These are phyloP conservation scores for Meleagris gallopavo DNA, from an alignment of 2,113 vertebrate genomes.

Conservation along the genomic window DNA sequence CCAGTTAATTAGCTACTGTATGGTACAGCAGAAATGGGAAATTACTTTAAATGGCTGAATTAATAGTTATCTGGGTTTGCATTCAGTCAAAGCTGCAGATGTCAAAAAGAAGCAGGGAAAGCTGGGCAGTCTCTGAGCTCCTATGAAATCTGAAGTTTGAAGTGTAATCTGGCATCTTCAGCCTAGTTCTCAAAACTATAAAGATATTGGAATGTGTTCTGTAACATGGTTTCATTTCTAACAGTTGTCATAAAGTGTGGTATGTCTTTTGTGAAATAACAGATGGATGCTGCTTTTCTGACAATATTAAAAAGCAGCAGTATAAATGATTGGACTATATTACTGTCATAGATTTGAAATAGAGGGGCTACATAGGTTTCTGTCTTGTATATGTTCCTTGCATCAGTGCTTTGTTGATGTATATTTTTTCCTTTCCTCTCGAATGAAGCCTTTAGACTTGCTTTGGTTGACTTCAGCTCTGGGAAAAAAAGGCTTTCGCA, in stretches of 20 bases:
- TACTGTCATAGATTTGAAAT: constrained; percentile 17
- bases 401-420: constrained; percentile 52
- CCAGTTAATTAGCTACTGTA: not conserved
- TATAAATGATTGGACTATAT: not conserved
- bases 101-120: not conserved
- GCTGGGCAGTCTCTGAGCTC: not conserved
- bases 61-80: not conserved
- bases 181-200: not conserved
- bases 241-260: not conserved
- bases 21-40: not conserved
- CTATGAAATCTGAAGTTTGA: not conserved
- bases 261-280: not conserved
- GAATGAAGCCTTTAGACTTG: not conserved
- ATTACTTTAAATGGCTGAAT: not conserved
- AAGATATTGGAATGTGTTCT: not conserved
- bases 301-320: not conserved
- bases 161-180: not conserved
- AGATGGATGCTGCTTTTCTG: not conserved
- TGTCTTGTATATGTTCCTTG: constrained; percentile 53
- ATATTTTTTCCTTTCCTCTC: constrained; percentile 14
- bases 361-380: not conserved
- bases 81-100: not conserved
- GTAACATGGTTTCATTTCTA: not conserved
- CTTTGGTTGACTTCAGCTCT: constrained; percentile 1
- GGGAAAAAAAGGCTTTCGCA: not conserved